Evolutionary conservation across 1,140 invertebrate genomes (phyloP), one percentile per base, ranked within the genome.

Genomic region (Drosophila parabipectinata): DNA sequence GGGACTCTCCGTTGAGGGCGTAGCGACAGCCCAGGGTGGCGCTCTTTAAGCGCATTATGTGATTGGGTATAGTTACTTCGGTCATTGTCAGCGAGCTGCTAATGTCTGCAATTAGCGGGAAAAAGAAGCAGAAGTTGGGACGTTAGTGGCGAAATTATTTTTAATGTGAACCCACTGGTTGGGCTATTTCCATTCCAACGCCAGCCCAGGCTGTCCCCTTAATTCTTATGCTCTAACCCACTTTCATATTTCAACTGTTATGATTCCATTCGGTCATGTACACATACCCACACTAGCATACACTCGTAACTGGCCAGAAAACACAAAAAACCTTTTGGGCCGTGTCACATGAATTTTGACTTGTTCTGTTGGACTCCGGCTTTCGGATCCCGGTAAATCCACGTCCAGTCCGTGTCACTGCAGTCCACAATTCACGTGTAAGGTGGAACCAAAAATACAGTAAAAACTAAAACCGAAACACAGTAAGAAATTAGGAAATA

Each of bases 1-100:
- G 92, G 34, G 94, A 93, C 87, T 97, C 96, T 5, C 94, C 95
- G 63, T 96, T 96, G 76, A 97, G 92, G 75, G 96, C 95, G 92
- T 96, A 97, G 79, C 95, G 94, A 91, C 96, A 97, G 81, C 95
- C 95, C 77, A 96, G 93, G 71, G 93, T 92, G 3, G 95, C 95
- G 64, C 93, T 94, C 77, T 95, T 94, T 75, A 95, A 94, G 45
- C 94, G 92, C 48, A 95, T 93, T 61, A 95, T 94, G 91, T 95
- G 94, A 79, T 93, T 93, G 34, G 96, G 95, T 76, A 96, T 94
- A 64, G 94, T 93, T 41, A 96, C 92, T 62, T 95, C 94, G 14
- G 94, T 93, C 90, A 96, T 93, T 61, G 94, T 93, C 66, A 96
- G 91, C 90, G 93, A 91, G 94, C 93, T 84, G 92, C 91, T 87